Conservation (phyloP, 2,113 vertebrate species). For the Albula glossodonta region DNA sequence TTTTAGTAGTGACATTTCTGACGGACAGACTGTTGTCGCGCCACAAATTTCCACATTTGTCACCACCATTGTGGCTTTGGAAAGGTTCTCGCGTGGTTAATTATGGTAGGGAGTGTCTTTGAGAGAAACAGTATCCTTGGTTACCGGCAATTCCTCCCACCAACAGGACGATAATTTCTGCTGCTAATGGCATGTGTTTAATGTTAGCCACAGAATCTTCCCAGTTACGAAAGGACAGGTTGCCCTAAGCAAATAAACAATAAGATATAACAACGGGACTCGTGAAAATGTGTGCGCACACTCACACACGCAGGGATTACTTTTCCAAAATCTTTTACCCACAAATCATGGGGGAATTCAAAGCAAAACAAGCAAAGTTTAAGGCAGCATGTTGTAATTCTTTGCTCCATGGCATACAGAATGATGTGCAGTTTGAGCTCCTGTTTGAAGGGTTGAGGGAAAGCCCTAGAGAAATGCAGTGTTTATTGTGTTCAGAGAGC, state of each 20-base stretch:
- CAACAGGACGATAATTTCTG: slow-evolving; percentile 2
- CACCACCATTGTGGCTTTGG: neutral
- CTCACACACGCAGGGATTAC: slow-evolving; percentile 21
- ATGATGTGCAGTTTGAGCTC: neutral
- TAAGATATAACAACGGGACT: slow-evolving; percentile 2
- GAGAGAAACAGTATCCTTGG: slow-evolving; percentile 34
- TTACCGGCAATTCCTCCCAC: slow-evolving; percentile 28
- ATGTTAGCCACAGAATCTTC: neutral
- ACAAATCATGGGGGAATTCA: slow-evolving; percentile 4
- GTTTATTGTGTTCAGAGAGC: too few relatives aligned
- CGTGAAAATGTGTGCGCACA: slow-evolving; percentile 17
- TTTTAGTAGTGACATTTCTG: neutral
- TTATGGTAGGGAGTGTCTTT: slow-evolving; percentile 32
- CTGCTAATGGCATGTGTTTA: neutral
- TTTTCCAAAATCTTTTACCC: neutral
- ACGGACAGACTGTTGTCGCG: neutral
- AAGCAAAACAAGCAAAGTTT: neutral
- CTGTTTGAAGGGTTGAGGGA: neutral
- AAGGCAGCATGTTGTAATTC: neutral
- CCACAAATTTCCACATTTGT: slow-evolving; percentile 16
- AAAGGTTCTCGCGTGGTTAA: slow-evolving; percentile 21
- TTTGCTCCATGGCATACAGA: neutral
- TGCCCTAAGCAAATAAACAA: slow-evolving; percentile 22
- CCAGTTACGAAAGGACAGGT: slow-evolving; percentile 14
- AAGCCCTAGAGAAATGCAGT: too few relatives aligned